Percentiles rank a stretch among this genome's conserved stretches.
These are phyloP conservation scores for Acrocephalus scirpaceus DNA, from an alignment of 2,797 vertebrate species.

Conservation along the genomic window DNA sequence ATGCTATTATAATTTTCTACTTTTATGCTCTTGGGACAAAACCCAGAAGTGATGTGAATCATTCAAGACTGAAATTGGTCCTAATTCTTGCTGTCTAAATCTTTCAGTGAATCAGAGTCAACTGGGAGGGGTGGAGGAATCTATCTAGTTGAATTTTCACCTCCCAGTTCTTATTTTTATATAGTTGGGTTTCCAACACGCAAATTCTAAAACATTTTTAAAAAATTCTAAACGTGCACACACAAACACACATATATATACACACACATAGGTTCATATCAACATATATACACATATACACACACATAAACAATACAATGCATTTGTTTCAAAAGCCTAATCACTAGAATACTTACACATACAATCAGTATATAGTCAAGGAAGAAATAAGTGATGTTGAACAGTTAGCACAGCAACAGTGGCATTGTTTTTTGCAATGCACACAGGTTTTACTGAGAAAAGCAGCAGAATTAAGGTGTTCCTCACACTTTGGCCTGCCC, in stretches of 20 bases:
- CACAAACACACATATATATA: too few relatives aligned
- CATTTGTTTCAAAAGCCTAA: not conserved
- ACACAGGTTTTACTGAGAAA: not conserved
- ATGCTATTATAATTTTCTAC: slow-evolving; percentile 21
- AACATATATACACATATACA: not conserved
- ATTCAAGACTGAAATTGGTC: slow-evolving; percentile 15
- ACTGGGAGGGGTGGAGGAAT: rapidly evolving
- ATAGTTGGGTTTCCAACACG: not conserved
- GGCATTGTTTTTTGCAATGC: not conserved
- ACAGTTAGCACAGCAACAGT: not conserved
- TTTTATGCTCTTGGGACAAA: not conserved
- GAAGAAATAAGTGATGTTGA: not conserved
- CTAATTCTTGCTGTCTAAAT: slow-evolving; percentile 2
- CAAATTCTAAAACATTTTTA: not conserved
- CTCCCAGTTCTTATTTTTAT: not conserved
- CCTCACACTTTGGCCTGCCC: not conserved
- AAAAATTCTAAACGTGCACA: rapidly evolving
- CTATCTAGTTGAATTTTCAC: not conserved
- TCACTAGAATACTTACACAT: not conserved
- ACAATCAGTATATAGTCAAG: not conserved
- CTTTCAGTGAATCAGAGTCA: not conserved
- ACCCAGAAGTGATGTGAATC: slow-evolving; percentile 1
- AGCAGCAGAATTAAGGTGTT: not conserved
- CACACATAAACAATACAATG: not conserved
- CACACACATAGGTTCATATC: not conserved